Base-by-base conservation (phyloP, 2,888 invertebrate species). In the Harpalus rufipes region DNA sequence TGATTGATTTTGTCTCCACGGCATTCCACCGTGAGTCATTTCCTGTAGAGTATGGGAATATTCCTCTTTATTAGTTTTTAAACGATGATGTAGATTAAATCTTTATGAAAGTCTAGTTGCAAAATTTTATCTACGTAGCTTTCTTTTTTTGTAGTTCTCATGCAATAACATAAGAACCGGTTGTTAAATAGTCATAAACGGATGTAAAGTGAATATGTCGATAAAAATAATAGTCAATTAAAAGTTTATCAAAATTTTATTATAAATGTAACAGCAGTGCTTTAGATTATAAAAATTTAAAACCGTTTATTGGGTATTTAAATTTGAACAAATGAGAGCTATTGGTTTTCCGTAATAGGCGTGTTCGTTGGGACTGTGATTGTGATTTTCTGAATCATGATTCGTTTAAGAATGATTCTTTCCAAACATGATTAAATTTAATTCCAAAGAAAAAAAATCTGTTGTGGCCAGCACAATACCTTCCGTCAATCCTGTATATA, bases 61-160 rank as follows among this genome's bases (percentile, higher is more conserved):
- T 59, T 16, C n/a, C 32, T 32, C 32, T 68, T 68, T 32, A 68
- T 68, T 68, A 68, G 68, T 32, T 39, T 68, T 68, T 68, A 68
- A 68, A 68, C 68, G 68, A 18, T 18, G 63, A 63, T 10, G 18
- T 63, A 63, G 25, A 25, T 68, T 14, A 32, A 32, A 68, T 68
- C 68, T 68, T 68, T 25, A 68, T 68, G 68, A 68, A 68, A 68
- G 63, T 68, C 39, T 68, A 68, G 32, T 68, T 68, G 68, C 68
- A 68, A 68, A 65, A 68, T 68, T 63, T 68, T 14, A 68, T 32
- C 32, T 14, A 68, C 68, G 7, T 39, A 39, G 14, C 68, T 68
- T 68, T 68, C 68, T 68, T 68, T 63, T 61, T 68, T 68, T 68
- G 68, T 18, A 32, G 68, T 68, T 68, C 68, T 68, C 68, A 68